phyloP scores from a whole-genome alignment of 53 echinoderm and acorn worm species.

The Henricia sp. region DNA sequence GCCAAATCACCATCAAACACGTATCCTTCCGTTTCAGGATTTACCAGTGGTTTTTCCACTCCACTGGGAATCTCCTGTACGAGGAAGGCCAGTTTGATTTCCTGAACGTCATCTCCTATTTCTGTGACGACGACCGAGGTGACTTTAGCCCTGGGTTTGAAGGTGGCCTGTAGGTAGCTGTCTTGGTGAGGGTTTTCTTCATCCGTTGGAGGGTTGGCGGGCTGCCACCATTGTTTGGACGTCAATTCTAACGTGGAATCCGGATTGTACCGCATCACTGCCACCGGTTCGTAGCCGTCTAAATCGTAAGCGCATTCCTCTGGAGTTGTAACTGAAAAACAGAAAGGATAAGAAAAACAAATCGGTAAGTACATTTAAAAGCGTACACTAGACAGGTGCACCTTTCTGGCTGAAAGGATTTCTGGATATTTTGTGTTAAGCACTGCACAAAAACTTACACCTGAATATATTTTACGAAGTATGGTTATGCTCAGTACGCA shows the following conservation, averaged over 20 bases:
- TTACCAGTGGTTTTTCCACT: background rate
- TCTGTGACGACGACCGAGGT: constrained; percentile 11
- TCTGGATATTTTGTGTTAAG: too few species aligned
- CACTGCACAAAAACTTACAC: too few species aligned
- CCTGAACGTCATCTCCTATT: background rate
- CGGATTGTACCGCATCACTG: background rate
- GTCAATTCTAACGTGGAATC: background rate
- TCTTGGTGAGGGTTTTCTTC: background rate
- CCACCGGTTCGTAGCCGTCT: background rate
- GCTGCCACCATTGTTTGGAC: background rate
- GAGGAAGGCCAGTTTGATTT: background rate
- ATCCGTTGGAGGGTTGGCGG: background rate
- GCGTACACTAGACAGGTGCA: too few species aligned
- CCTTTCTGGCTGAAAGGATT: too few species aligned
- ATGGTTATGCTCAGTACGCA: too few species aligned
- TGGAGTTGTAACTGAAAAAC: background rate
- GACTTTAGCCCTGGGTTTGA: background rate
- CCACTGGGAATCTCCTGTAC: background rate
- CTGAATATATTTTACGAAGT: too few species aligned
- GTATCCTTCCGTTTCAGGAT: background rate
- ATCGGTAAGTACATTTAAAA: too few species aligned
- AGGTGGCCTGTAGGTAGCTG: constrained; percentile 15
- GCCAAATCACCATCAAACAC: background rate
- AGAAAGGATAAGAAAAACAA: too few species aligned
- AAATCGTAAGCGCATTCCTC: constrained; percentile 1